These are phyloP conservation scores for Eupithecia tripunctaria DNA, from an alignment of 2,888 invertebrate genomes.

Conservation along the genomic window DNA sequence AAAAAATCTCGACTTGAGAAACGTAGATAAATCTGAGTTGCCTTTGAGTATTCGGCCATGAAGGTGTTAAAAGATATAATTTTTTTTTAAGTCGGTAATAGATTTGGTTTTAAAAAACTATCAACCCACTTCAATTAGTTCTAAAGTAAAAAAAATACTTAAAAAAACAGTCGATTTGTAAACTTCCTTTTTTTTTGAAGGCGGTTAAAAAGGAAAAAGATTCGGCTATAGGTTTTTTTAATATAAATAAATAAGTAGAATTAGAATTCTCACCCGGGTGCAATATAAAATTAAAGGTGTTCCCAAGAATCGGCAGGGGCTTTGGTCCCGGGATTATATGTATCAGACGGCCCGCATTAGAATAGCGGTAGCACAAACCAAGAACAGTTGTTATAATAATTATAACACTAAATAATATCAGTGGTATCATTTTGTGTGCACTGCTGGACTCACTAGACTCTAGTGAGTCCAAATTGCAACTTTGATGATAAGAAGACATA, in stretches of 20 bases:
- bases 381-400: neutral
- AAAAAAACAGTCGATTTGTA: no score
- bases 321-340: conserved; percentile 62
- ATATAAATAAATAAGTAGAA: neutral
- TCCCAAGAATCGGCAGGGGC: conserved; percentile 56
- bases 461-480: conserved; percentile 15
- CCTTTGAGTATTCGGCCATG: no score
- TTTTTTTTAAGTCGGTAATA: no score
- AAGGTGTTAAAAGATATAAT: no score
- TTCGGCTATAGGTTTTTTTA: neutral
- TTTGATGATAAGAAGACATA: conserved; percentile 4
- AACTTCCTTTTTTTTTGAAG: no score
- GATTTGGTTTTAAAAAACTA: no score
- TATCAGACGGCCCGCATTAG: conserved; percentile 46
- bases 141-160: no score
- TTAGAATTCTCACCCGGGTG: conserved; percentile 39
- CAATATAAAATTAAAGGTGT: conserved; percentile 49
- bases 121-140: no score
- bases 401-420: conserved; percentile 8
- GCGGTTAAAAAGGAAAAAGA: neutral
- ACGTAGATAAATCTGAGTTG: no score
- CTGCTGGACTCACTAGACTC: conserved; percentile 2
- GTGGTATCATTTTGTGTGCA: conserved; percentile 29
- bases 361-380: conserved; percentile 30
- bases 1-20: no score